Conservation (phyloP, 1,140 invertebrate genomes). For the Anastatus disparis region DNA sequence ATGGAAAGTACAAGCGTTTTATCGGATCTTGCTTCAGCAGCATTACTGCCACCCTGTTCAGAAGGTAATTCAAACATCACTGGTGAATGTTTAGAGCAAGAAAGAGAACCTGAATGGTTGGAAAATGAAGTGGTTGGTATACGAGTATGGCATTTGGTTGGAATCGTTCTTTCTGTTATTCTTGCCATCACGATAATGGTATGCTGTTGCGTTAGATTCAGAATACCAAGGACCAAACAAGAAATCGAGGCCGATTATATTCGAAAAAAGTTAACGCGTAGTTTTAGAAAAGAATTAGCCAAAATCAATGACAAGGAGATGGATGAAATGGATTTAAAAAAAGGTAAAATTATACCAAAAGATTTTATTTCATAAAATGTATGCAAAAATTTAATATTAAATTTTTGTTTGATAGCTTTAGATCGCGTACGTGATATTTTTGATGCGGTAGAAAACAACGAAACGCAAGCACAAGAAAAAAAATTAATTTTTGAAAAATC, state of each 20-base stretch:
- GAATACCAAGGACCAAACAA: slow-evolving; percentile 90
- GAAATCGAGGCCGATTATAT: slow-evolving; percentile 92
- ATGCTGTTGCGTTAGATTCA: slow-evolving; percentile 87
- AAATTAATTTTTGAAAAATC: slow-evolving; percentile 40
- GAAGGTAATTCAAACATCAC: background rate
- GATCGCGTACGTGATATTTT: slow-evolving; percentile 65
- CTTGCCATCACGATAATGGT: slow-evolving; percentile 73
- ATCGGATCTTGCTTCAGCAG: background rate
- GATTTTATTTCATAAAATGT: too few species aligned
- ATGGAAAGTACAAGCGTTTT: slow-evolving; percentile 10
- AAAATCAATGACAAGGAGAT: slow-evolving; percentile 87
- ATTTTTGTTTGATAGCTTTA: slow-evolving; percentile 59
- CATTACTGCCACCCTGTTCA: background rate
- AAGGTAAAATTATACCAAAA: too few species aligned
- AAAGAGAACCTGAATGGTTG: slow-evolving; percentile 51
- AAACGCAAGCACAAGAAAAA: slow-evolving; percentile 48
- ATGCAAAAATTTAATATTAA: background rate
- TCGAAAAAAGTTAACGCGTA: slow-evolving; percentile 82
- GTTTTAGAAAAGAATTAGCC: slow-evolving; percentile 82
- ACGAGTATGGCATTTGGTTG: slow-evolving; percentile 60
- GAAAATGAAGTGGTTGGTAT: slow-evolving; percentile 59
- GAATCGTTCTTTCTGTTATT: slow-evolving; percentile 59
- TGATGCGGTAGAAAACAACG: slow-evolving; percentile 59
- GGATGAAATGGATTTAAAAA: slow-evolving; percentile 83
- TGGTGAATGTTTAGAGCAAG: slow-evolving; percentile 10